Percentiles rank a stretch among this genome's conserved stretches.
Conservation (phyloP, 2,113 vertebrate genomes). For the Onychorhynchus coronatus region DNA sequence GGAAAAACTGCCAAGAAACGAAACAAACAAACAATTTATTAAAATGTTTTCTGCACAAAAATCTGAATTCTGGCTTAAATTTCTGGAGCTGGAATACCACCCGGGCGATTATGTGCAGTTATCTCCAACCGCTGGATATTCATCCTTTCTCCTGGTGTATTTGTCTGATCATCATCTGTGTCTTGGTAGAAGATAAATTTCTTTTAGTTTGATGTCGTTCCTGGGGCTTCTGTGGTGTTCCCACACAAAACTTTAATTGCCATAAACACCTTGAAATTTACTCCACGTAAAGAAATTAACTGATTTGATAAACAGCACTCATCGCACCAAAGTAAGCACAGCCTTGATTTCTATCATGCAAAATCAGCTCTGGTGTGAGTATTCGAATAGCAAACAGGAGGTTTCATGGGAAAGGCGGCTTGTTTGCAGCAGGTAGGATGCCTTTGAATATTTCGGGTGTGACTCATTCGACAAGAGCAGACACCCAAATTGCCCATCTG, state of each 20-base stretch:
- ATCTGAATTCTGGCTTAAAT: not conserved
- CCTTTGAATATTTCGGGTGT: constrained; percentile 36
- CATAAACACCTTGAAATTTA: not conserved
- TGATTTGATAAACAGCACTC: not conserved
- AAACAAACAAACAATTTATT: not conserved
- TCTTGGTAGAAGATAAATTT: not conserved
- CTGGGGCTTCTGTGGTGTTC: not conserved
- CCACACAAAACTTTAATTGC: not conserved
- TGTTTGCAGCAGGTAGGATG: not conserved
- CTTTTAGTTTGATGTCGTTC: not conserved
- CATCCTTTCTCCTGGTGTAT: not conserved
- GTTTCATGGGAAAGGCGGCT: constrained; percentile 34
- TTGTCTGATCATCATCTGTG: not conserved
- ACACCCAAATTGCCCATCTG: constrained; percentile 31
- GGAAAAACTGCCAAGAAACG: not conserved
- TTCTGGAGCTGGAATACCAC: not conserved
- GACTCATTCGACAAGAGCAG: not conserved
- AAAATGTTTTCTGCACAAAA: not conserved
- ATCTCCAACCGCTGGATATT: not conserved
- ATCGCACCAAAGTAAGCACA: not conserved
- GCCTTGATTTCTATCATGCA: constrained; percentile 24
- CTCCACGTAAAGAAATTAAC: not conserved
- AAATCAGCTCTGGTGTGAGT: constrained; percentile 10
- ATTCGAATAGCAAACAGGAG: not conserved
- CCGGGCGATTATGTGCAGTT: not conserved